Evolutionary conservation across 2,113 vertebrate species (phyloP).

Genomic region (Solenodon paradoxus): DNA sequence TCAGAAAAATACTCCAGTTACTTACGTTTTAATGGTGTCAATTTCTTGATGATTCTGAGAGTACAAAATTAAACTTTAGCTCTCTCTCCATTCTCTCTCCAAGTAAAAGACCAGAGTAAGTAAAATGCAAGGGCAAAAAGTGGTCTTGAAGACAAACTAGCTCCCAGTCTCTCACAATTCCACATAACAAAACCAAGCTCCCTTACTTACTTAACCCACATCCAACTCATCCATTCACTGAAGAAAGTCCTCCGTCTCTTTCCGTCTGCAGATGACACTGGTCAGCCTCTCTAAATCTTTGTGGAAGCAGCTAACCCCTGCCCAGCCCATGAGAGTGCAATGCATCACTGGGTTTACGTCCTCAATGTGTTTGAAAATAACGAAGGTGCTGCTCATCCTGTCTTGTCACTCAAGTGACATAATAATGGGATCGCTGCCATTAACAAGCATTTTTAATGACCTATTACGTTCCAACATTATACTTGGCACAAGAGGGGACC

Average conservation of each 20-base stretch:
- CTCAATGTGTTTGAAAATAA: not conserved
- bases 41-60: not conserved
- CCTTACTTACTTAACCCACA: rapidly evolving
- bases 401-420: not conserved
- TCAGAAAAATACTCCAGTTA: not conserved
- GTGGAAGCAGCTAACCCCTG: not conserved
- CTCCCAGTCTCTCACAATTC: too few relatives aligned
- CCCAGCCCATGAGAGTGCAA: not conserved
- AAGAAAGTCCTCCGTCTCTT: not conserved
- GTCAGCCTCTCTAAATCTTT: not conserved
- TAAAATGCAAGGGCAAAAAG: not conserved
- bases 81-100: not conserved
- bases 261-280: not conserved
- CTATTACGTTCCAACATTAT: not conserved
- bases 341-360: too few relatives aligned
- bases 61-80: not conserved
- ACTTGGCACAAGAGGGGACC: not conserved
- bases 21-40: not conserved
- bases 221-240: not conserved
- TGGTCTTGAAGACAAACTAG: not conserved
- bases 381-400: too few relatives aligned
- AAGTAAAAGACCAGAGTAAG: not conserved
- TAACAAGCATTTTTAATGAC: not conserved
- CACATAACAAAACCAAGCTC: not conserved
- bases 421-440: not conserved